These are phyloP conservation scores for Deilephila porcellus DNA, from an alignment of 2,888 invertebrate species.

Conservation along the genomic window DNA sequence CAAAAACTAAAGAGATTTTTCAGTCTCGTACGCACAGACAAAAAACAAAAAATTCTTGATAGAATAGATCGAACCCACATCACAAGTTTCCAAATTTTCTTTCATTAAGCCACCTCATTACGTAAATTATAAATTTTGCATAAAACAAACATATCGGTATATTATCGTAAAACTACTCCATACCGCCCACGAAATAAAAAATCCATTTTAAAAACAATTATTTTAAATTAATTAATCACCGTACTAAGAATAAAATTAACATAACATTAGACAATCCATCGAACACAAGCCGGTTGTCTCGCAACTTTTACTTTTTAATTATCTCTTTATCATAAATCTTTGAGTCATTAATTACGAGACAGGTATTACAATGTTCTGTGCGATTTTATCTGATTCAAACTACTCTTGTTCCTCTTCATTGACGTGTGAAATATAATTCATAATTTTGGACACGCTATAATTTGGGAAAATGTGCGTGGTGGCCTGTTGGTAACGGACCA, in stretches of 20 bases:
- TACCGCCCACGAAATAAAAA: not conserved
- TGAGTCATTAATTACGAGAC: not conserved
- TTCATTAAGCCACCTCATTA: no score
- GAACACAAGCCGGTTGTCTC: not conserved
- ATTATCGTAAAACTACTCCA: not conserved
- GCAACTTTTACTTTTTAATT: constrained; percentile 25
- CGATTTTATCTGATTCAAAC: not conserved
- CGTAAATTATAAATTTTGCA: not conserved
- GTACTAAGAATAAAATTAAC: constrained; percentile 10
- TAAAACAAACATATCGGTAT: not conserved
- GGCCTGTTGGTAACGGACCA: no score
- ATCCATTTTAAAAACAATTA: constrained; percentile 6
- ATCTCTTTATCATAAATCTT: not conserved
- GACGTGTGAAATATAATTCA: not conserved
- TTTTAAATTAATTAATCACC: not conserved
- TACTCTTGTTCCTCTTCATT: not conserved
- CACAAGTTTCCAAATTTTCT: no score
- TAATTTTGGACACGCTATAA: not conserved
- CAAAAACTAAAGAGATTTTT: no score
- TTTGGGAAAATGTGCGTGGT: not conserved
- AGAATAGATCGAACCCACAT: no score
- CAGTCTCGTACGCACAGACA: no score
- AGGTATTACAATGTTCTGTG: not conserved
- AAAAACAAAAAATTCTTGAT: no score
- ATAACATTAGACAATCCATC: constrained; percentile 22